Base-by-base conservation (phyloP, 2,888 invertebrate species). In the Sinhomidia bicolor region DNA sequence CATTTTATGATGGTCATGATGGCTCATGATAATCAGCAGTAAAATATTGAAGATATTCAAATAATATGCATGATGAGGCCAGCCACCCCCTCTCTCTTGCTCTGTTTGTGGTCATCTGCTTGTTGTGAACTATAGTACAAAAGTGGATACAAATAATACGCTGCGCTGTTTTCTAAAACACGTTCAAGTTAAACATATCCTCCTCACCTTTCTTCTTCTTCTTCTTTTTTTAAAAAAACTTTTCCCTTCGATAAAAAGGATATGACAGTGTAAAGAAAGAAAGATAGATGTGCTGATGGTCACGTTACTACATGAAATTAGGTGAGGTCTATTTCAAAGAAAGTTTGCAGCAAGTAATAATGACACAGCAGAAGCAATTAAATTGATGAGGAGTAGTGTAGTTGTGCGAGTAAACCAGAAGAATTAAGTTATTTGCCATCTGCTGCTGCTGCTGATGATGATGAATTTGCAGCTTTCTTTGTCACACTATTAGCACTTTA, bases 341-440 rank as follows among this genome's bases (percentile, higher is more conserved):
- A 23, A 57, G n/a, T 57, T 57, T 47, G 10, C 10, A 47, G 10
- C 3, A 47, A 47, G 14, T 17, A 20, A 20, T 71, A 41, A 71
- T 41, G 68, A 71, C 68, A 41, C 17, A 41, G 62, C 62, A 71
- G 41, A 41, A 41, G 41, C 68, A 71, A 71, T 36, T 71, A 71
- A 71, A 60, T 60, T 41, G 14, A 32, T 29, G 68, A 44, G 41
- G 23, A 71, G 41, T 71, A 36, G 36, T 12, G 36, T n/a, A n/a
- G 65, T 14, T 29, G 68, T 36, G 65, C n/a, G 65, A 17, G 32
- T 65, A 65, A 71, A 29, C 20, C 20, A 20, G 41, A 71, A 44
- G 68, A 71, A 71, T 36, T 7, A 36, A 7, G 41, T 71, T 14
- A 65, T 41, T 41, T 36, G 41, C 36, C 68, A 44, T 71, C 20